Percentiles rank a stretch among this genome's conserved stretches.
These are phyloP conservation scores for fruit fly (Drosophila melanogaster) DNA, from an alignment of 1,140 invertebrate genomes.

Conservation along the genomic window Release_6_plus_ISO1_MT NC_004354.4:16895501-16896000, in stretches of 20 bases:
- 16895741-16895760: slow-evolving; percentile 40
- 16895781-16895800: slow-evolving; percentile 28
- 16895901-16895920: slow-evolving; percentile 16
- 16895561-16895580: slow-evolving; percentile 34
- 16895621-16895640: slow-evolving; percentile 7
- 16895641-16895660: background rate
- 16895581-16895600: slow-evolving; percentile 34
- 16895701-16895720: slow-evolving; percentile 21
- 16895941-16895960: slow-evolving; percentile 35
- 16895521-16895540: slow-evolving; percentile 33
- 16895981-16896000: slow-evolving; percentile 45
- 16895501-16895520: slow-evolving; percentile 11
- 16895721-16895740: slow-evolving; percentile 51
- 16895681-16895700: slow-evolving; percentile 33
- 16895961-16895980: slow-evolving; percentile 15
- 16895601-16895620: slow-evolving; percentile 11
- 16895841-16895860: slow-evolving; percentile 30
- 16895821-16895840: slow-evolving; percentile 7
- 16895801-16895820: slow-evolving; percentile 46
- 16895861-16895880: slow-evolving; percentile 5
- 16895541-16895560: slow-evolving; percentile 54
- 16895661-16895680: slow-evolving; percentile 35
- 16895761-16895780: slow-evolving; percentile 54
- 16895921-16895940: slow-evolving; percentile 51
- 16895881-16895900: background rate